These are phyloP conservation scores for Cheilosia variabilis DNA, from an alignment of 2,888 invertebrate genomes.

Conservation along the genomic window DNA sequence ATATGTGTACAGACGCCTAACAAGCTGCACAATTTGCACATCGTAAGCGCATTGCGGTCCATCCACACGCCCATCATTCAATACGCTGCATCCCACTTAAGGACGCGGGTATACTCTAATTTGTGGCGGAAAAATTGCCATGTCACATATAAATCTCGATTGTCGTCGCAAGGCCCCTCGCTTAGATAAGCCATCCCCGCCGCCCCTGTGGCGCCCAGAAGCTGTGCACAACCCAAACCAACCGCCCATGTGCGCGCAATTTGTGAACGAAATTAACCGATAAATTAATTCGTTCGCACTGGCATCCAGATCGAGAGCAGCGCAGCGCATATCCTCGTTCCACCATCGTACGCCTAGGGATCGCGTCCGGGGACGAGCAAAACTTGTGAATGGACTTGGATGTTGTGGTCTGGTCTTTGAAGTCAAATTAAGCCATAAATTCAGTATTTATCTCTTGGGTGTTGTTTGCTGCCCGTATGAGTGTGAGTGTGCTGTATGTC, in stretches of 20 bases:
- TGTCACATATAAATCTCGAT: slow-evolving; percentile 69
- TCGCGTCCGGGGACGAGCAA: slow-evolving; percentile 43
- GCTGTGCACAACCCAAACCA: slow-evolving; percentile 45
- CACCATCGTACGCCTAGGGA: slow-evolving; percentile 2
- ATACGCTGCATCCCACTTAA: slow-evolving; percentile 46
- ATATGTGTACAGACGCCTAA: slow-evolving; percentile 3
- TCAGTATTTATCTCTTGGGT: slow-evolving; percentile 82
- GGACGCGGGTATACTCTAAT: slow-evolving; percentile 50
- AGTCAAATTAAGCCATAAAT: slow-evolving; percentile 84
- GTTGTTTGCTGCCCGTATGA: slow-evolving; percentile 81
- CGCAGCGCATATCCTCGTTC: slow-evolving; percentile 13
- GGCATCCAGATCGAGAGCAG: not conserved
- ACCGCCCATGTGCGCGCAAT: slow-evolving; percentile 81
- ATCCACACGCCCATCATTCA: slow-evolving; percentile 42
- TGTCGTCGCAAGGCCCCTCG: slow-evolving; percentile 2
- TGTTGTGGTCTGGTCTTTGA: slow-evolving; percentile 78
- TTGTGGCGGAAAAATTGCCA: slow-evolving; percentile 41
- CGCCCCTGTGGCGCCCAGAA: slow-evolving; percentile 39
- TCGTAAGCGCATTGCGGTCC: slow-evolving; percentile 34
- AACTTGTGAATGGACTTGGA: slow-evolving; percentile 75
- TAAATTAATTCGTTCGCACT: slow-evolving; percentile 80
- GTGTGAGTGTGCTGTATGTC: slow-evolving; percentile 29
- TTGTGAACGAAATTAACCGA: slow-evolving; percentile 82
- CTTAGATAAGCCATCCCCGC: slow-evolving; percentile 56
- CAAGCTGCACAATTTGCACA: slow-evolving; percentile 54